These are phyloP conservation scores for Masticophis lateralis DNA, from an alignment of 2,797 vertebrate species.

Conservation along the genomic window DNA sequence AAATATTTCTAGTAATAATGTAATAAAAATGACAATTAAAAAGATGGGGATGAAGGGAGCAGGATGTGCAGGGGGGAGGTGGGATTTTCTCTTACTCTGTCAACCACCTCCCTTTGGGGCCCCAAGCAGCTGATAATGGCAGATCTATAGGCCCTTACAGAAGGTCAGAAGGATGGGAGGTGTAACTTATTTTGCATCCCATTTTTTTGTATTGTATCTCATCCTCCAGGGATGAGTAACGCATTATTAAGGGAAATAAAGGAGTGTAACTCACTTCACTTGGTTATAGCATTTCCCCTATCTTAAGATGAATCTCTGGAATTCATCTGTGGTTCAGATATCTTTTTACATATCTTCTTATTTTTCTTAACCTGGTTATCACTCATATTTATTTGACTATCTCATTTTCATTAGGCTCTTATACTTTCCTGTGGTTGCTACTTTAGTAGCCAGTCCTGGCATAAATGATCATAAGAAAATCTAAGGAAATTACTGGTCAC, in stretches of 20 bases:
- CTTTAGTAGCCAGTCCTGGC: background rate
- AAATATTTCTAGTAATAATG: background rate
- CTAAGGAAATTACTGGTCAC: background rate
- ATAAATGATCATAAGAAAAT: background rate
- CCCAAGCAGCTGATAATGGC: background rate
- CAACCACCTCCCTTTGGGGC: background rate
- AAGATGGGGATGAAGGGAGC: background rate
- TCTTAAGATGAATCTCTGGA: background rate
- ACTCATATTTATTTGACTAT: background rate
- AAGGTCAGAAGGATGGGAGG: background rate
- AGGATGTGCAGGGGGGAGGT: background rate
- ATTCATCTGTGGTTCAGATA: background rate
- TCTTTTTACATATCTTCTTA: background rate
- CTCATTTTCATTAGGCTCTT: background rate
- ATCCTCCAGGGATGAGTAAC: background rate
- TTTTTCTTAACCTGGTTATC: background rate
- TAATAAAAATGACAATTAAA: background rate
- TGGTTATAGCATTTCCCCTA: background rate
- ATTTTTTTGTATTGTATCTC: background rate
- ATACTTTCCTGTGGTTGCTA: background rate
- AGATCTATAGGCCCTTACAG: background rate
- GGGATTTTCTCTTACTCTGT: background rate
- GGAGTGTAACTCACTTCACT: background rate
- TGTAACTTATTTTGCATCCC: background rate
- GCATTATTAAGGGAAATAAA: background rate